Base-by-base conservation (phyloP, 2,888 invertebrate genomes). In the Balanococcus diminutus region DNA sequence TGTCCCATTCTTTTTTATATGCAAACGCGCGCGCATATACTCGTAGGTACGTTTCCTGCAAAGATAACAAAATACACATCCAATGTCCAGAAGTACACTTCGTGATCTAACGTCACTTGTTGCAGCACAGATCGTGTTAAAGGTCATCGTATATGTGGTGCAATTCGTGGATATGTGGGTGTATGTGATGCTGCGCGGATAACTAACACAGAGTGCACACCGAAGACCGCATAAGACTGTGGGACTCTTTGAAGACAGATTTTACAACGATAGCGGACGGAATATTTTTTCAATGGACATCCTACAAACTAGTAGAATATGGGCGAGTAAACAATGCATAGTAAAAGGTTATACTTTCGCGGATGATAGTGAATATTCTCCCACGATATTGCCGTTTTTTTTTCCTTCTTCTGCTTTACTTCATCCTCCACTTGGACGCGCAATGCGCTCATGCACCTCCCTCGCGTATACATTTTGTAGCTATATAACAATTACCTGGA, bases 51-150 rank as follows among this genome's bases (percentile, higher is more conserved):
- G 82, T 82, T 82, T 82, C 82, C 56, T 56, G 31, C 56, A 56
- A 25, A 31, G 56, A 82, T 51, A 82, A 36, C 25, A 42, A 42
- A 81, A 81, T 39, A 82, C 46, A 82, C 42, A 42, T 28, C 82
- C 82, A 82, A 82, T 82, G 82, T 82, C 82, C 82, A 82, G 82
- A 82, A 82, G 82, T 82, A 82, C 22, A 19, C 51, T 82, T 82
- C 82, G 82, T 82, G 82, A 82, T 82, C 82, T 32, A 82, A 82
- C 82, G 82, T 82, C 82, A 82, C 82, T 51, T 46, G 82, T 42
- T 82, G 51, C 82, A 82, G 82, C 82, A 51, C 82, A 51, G 82
- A 82, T 82, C 51, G 82, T 82, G 82, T 82, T 82, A 82, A 82
- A 82, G 82, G 82, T 82, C 82, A 82, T 46, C 51, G 28, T 82